Evolutionary conservation across 2,797 vertebrate species (phyloP).

Genomic region (Poecile montanus): DNA sequence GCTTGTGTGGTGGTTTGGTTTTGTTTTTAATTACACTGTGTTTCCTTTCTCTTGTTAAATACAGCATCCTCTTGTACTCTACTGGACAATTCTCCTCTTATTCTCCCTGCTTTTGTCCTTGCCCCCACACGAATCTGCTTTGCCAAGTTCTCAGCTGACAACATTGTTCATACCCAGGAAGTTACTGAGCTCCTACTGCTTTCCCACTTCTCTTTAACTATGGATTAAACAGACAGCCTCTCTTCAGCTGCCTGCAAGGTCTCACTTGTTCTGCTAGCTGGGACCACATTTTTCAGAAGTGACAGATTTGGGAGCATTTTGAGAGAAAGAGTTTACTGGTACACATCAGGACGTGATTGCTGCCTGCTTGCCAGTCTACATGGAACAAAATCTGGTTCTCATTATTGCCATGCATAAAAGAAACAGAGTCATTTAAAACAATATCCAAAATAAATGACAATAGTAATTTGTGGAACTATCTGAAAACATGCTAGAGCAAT

Average conservation of each 20-base stretch:
- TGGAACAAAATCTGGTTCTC: neutral
- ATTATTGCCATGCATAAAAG: neutral
- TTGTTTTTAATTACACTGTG: neutral
- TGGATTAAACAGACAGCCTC: neutral
- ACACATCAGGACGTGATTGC: neutral
- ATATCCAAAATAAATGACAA: neutral
- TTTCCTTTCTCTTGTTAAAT: neutral
- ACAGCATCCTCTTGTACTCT: neutral
- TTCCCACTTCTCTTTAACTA: neutral
- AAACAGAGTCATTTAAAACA: neutral
- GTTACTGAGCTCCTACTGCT: neutral
- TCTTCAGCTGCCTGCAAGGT: neutral
- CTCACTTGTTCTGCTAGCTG: neutral
- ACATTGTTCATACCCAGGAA: neutral
- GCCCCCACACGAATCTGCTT: neutral
- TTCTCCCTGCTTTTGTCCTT: neutral
- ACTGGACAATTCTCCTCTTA: neutral
- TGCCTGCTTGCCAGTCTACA: neutral
- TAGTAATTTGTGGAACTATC: neutral
- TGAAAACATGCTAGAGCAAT: neutral
- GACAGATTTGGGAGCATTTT: neutral
- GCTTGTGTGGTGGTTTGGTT: neutral
- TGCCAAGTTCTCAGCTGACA: constrained; percentile 4
- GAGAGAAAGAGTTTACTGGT: neutral
- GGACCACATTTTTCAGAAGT: neutral